Conservation (phyloP, 2,113 vertebrate genomes). For the Donacobius atricapilla region DNA sequence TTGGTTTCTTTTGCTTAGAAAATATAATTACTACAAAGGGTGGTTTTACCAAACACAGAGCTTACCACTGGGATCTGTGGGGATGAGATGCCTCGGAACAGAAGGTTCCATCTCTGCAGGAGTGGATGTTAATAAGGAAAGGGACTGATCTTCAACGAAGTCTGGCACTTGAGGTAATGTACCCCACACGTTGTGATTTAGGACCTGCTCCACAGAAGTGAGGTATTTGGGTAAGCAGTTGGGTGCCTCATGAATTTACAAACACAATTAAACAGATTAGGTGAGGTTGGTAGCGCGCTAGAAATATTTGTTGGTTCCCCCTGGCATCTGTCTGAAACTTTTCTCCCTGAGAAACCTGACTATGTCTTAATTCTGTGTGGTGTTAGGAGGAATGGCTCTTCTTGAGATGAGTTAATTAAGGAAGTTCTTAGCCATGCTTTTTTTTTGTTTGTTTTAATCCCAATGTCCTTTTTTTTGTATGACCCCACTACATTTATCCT, state of each 20-base stretch:
- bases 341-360: background rate
- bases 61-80: background rate
- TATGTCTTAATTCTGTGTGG: background rate
- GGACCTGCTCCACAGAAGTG: background rate
- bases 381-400: background rate
- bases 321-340: background rate
- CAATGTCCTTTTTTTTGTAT: background rate
- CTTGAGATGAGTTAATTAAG: conserved; percentile 4
- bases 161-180: background rate
- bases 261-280: conserved; percentile 24
- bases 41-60: background rate
- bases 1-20: background rate
- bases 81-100: background rate
- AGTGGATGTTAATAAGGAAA: background rate
- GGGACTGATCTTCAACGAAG: background rate
- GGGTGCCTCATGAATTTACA: conserved; percentile 31
- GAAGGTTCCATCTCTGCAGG: conserved; percentile 1
- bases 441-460: background rate
- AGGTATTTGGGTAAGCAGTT: background rate
- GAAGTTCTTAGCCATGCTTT: background rate
- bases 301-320: conserved; percentile 13
- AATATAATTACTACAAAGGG: background rate
- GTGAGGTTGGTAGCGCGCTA: background rate
- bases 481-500: background rate
- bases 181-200: background rate